These are phyloP conservation scores for Protobothrops mucrosquamatus DNA, from an alignment of 2,113 vertebrate species.

Conservation along the genomic window DNA sequence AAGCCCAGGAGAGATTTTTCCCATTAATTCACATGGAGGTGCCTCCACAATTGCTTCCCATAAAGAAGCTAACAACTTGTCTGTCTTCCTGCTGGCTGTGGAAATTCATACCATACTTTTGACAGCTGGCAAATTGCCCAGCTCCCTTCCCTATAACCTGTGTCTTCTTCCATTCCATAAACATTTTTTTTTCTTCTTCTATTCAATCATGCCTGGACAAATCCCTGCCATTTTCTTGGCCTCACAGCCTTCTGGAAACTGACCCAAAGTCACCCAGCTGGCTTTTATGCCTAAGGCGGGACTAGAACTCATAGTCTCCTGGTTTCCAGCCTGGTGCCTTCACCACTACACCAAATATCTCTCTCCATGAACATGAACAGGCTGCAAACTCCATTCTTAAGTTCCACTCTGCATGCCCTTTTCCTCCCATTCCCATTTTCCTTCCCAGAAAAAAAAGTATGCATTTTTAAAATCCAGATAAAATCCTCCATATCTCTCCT, in stretches of 20 bases:
- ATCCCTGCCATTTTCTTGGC: not conserved
- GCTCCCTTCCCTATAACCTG: not conserved
- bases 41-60: constrained; percentile 2
- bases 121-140: not conserved
- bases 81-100: not conserved
- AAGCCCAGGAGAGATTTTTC: not conserved
- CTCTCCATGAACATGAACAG: not conserved
- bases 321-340: no score
- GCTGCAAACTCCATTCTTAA: not conserved
- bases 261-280: no score
- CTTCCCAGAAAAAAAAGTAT: not conserved
- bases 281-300: no score
- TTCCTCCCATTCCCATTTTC: not conserved
- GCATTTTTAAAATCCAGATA: fast-evolving
- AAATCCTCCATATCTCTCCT: fast-evolving
- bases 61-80: not conserved
- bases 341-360: no score
- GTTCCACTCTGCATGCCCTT: not conserved
- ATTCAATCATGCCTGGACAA: not conserved
- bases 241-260: no score
- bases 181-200: not conserved
- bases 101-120: not conserved
- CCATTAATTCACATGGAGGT: not conserved
- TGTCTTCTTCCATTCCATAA: not conserved
- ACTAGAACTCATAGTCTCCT: no score